Evolutionary conservation across 2,797 vertebrate species (phyloP).

Genomic region (Todus mexicanus): DNA sequence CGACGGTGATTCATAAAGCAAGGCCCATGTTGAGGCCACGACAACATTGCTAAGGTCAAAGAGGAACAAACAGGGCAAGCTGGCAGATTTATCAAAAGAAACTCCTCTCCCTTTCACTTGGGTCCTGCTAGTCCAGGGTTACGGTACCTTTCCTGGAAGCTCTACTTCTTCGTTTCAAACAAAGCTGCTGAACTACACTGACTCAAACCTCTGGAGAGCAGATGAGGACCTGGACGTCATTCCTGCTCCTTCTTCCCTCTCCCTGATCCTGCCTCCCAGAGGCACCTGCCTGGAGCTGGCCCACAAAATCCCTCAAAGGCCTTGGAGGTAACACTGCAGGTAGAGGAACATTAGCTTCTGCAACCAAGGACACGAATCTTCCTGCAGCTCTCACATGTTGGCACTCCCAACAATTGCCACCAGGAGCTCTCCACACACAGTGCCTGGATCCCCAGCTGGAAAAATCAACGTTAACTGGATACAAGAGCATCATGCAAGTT

Average conservation of each 20-base stretch:
- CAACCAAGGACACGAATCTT: fast-evolving
- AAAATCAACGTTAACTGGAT: fast-evolving
- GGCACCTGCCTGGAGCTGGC: background rate
- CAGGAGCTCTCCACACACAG: background rate
- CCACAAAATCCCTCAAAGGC: background rate
- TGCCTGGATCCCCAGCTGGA: background rate
- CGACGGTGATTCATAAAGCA: background rate
- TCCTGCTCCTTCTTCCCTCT: background rate
- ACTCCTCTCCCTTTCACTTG: background rate
- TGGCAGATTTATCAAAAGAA: background rate
- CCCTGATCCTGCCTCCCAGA: background rate
- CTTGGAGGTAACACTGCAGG: fast-evolving
- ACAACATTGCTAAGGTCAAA: background rate
- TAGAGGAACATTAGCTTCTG: background rate
- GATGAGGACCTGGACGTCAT: background rate
- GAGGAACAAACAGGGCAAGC: background rate
- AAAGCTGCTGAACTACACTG: background rate
- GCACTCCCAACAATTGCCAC: background rate
- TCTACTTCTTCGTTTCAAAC: background rate
- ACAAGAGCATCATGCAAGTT: background rate
- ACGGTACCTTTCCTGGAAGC: fast-evolving
- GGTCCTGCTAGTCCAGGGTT: background rate
- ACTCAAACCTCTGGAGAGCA: background rate
- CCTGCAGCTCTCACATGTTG: background rate
- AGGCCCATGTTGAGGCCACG: fast-evolving